A percentile compares a stretch with the other conserved stretches of the same genome.
phyloP scores from a whole-genome alignment of 2,113 vertebrate genomes.

The Pristiophorus japonicus region DNA sequence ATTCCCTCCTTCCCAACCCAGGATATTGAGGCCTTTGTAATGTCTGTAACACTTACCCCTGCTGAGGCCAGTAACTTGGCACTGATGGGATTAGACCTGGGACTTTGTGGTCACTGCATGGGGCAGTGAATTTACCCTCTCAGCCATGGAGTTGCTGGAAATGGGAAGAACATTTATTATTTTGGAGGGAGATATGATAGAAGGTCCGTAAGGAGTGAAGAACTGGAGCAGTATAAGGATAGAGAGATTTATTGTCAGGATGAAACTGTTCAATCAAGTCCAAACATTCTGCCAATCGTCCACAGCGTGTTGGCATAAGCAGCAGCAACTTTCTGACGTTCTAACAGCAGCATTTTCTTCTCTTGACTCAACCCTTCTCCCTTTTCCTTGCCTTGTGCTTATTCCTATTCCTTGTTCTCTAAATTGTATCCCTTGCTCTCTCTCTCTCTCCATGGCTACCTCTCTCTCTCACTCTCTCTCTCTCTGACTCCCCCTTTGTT shows the following conservation, averaged over 20 bases:
- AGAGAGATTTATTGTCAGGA: not conserved
- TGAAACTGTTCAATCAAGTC: not conserved
- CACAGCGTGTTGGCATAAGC: not conserved
- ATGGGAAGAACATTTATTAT: too few species aligned
- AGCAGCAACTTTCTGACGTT: not conserved
- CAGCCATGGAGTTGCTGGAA: too few species aligned
- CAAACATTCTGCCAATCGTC: not conserved
- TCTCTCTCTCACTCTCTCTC: too few species aligned
- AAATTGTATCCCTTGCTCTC: not conserved
- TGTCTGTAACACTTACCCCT: too few species aligned
- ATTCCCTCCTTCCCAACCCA: too few species aligned
- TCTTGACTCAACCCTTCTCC: not conserved
- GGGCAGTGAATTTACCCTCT: too few species aligned
- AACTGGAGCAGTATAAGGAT: not conserved
- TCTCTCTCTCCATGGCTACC: not conserved
- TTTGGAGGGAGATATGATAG: too few species aligned
- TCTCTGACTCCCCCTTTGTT: not conserved
- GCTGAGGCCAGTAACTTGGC: too few species aligned
- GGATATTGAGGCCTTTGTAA: too few species aligned
- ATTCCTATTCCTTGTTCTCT: not conserved
- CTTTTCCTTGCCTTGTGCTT: not conserved
- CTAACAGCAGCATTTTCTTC: not conserved
- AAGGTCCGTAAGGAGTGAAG: not conserved
- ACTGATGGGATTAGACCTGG: too few species aligned
- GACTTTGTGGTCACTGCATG: too few species aligned